These are phyloP conservation scores for Seira ritae DNA, from an alignment of 2,888 invertebrate genomes.

Conservation along the genomic window DNA sequence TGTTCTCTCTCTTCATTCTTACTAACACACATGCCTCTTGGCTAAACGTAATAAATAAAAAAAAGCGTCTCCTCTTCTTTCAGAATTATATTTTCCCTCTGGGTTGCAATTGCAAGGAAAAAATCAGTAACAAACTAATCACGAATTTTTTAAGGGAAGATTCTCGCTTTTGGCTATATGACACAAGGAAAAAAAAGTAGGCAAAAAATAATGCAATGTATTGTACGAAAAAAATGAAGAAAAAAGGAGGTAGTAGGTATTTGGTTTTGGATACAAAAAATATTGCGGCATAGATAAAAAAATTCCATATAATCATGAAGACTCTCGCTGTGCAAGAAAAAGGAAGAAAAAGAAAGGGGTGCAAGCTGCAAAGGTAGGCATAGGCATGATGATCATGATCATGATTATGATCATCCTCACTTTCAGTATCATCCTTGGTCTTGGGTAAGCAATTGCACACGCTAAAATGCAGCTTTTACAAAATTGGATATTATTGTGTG, in stretches of 20 bases:
- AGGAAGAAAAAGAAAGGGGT: slow-evolving; percentile 32
- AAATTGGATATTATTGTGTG: no score
- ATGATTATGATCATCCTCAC: slow-evolving; percentile 26
- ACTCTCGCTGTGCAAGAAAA: slow-evolving; percentile 34
- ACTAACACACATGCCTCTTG: slow-evolving; percentile 32
- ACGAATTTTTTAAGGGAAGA: slow-evolving; percentile 45
- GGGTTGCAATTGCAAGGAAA: slow-evolving; percentile 26
- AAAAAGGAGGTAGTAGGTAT: neutral
- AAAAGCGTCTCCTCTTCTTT: slow-evolving; percentile 23
- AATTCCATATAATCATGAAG: slow-evolving; percentile 30
- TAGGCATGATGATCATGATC: slow-evolving; percentile 12
- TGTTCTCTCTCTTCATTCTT: neutral
- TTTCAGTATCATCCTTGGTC: slow-evolving; percentile 23
- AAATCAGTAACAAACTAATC: slow-evolving; percentile 59
- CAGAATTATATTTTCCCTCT: slow-evolving; percentile 31
- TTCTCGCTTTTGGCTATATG: slow-evolving; percentile 50
- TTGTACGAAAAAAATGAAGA: slow-evolving; percentile 13
- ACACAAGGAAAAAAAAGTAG: slow-evolving; percentile 23
- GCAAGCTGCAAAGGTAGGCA: no score
- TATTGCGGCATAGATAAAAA: slow-evolving; percentile 25
- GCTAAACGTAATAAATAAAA: slow-evolving; percentile 44
- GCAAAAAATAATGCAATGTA: slow-evolving; percentile 28
- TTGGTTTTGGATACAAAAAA: neutral
- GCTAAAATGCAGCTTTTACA: neutral
- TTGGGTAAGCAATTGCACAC: neutral